Evolutionary conservation across 1,140 invertebrate genomes (phyloP), one percentile per base, ranked within the genome.

Genomic region (Lordiphosa collinella): DNA sequence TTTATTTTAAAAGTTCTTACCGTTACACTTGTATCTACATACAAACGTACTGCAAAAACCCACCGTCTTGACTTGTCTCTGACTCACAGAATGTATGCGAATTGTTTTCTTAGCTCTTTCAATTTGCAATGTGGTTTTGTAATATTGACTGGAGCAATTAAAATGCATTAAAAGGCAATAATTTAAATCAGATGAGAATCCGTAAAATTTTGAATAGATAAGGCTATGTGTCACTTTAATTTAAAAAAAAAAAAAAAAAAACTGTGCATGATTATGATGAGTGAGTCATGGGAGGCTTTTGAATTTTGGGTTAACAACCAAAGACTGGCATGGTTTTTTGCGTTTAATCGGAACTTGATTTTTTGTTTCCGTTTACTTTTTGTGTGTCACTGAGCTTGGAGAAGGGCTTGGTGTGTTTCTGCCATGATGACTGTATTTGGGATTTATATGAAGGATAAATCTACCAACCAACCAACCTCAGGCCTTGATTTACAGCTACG

Each of bases 201-300:
- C 0, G 22, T 7, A 7, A 25, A 6, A 7, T 25, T 25, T 5
- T 8, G 5, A 29, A 29, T 29, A 29, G 6, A 8, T 8, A 29
- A 8, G 7, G 7, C 25, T 8, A 8, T 29, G 25, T 29, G 25
- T 29, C 25, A 29, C 8, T 22, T 3, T 22, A 5, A 29, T 25
- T 1, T 7, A 25, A 4, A 25, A 25, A 7, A 25, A 25, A 7
- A 1, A 25, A 25, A 4, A 25, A 25, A 7, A 25, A 25, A 7
- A 6, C 7, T 25, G 6, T 7, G 5, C 55, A 48, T 57, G n/a
- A 55, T 57, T 32, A 44, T 55, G 7, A 6, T n/a, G 2, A 40
- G 44, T 78, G 74, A 78, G 35, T 78, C 74, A 78, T 29, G 5
- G 44, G 36, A 25, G n/a, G 16, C 9, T n/a, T 16, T 32, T 51